phyloP scores from a whole-genome alignment of 2,888 invertebrate species.

The Lacanobia wlatinum region DNA sequence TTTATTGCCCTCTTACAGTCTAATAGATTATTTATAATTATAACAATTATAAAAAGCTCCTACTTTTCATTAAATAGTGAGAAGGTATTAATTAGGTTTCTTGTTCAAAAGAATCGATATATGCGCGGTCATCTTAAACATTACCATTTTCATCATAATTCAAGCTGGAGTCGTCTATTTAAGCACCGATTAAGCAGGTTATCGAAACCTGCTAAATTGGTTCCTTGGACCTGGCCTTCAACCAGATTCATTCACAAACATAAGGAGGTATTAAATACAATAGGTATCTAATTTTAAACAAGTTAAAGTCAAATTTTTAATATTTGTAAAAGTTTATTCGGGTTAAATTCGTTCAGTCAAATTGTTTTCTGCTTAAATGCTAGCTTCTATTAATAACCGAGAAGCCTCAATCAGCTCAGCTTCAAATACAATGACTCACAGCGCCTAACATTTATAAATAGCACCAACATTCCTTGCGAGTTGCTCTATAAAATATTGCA shows the following conservation, averaged over 20 bases:
- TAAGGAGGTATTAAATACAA: no score
- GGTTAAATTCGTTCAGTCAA: constrained; percentile 15
- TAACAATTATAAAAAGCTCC: no score
- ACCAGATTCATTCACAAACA: no score
- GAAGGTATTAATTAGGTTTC: no score
- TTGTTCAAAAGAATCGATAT: no score
- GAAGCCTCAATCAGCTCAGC: neutral
- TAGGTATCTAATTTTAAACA: neutral
- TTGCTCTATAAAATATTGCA: constrained; percentile 23
- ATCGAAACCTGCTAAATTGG: no score
- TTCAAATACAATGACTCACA: neutral
- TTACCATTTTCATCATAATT: no score
- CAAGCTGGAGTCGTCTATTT: no score
- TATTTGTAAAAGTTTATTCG: constrained; percentile 30
- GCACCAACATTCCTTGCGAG: neutral
- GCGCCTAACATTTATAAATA: constrained; percentile 29
- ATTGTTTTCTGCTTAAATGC: neutral
- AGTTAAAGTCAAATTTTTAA: neutral
- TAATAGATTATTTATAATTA: neutral
- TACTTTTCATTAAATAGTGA: no score
- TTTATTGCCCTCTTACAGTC: neutral
- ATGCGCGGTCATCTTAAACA: no score
- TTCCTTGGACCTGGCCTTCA: neutral
- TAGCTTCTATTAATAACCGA: neutral
- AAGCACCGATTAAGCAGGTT: no score